Base-by-base conservation (phyloP, 2,113 vertebrate genomes). In the Abramis brama region DNA sequence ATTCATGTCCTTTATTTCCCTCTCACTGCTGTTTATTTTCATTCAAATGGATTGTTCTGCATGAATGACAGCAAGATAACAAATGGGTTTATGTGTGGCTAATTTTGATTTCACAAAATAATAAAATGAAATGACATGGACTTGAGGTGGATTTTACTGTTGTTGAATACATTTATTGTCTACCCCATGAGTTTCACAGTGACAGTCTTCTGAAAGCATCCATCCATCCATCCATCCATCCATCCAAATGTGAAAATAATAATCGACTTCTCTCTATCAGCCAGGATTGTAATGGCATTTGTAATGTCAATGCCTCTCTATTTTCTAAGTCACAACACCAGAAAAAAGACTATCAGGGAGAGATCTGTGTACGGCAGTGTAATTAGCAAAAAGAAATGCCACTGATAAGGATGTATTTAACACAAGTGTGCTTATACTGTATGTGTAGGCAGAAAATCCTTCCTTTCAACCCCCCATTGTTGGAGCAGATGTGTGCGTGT, bases 31-130 rank as follows among this genome's bases (percentile, higher is more conserved):
- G 84, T 85, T 85, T 79, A 76, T 86, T 88, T 62, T 83, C 78
- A 87, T 89, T 89, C 83, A 85, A 86, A 89, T 83, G 73, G 78
- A 62, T 84, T 77, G 50, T 87, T 87, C 79, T 83, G 79, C 76
- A 82, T 76, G 74, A 79, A 62, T 85, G 71, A 60, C 86, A 71
- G 59, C 36, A 74, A 83, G 83, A 88, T 86, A 83, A 84, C 79
- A 86, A 86, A 88, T 84, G 30, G 10, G 43, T 87, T 73, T 52
- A 83, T 64, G 76, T 66, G 70, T 84, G 59, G 47, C 79, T 87
- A 89, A 85, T 83, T 82, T 60, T 68, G 57, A 78, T 79, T 87
- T n/a, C 52, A 8, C 27, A 1, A 15, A n/a, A 27, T 68, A 85
- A 78, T 73, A 43, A 77, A 86, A 82, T 15, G 15, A 39, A 70